Base-by-base conservation (phyloP, 1,140 invertebrate genomes). In the Lasioglossum baleicum region DNA sequence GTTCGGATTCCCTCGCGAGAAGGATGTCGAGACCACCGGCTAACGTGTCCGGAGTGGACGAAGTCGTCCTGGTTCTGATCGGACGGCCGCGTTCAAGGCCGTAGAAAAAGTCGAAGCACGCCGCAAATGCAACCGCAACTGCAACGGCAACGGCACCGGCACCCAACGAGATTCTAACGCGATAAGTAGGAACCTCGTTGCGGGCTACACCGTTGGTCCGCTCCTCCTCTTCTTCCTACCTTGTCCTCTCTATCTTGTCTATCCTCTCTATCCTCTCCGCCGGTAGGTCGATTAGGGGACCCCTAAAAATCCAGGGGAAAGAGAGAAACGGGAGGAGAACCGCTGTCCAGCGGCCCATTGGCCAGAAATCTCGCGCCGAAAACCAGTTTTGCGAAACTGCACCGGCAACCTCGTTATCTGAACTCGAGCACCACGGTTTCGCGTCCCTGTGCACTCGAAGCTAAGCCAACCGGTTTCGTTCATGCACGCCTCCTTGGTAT, bases 131-230 rank as follows among this genome's bases (percentile, higher is more conserved):
- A 80, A 85, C 83, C 81, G 60, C 88, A 89, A 89, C 88, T 85
- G 88, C 86, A 89, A 5, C 2, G 35, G 85, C 79, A 84, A 87
- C 86, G 79, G 84, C 86, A 89, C 88, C 88, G 87, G 88, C 87
- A 89, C 82, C 85, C 79, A 68, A 67, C 85, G 80, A 76, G 75
- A 73, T 83, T 58, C 79, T 69, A 81, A 82, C 66, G 44, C 75
- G 84, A 85, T 86, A 83, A 82, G 72, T 79, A 82, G 80, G 80
- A 74, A 82, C 84, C 83, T 60, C 74, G 51, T 20, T 15, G 15
- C 51, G 79, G 44, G 58, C 76, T 48, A 71, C 80, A 81, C 79
- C 70, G 71, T 81, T 71, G 56, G 79, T 35, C 58, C n/a, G 51
- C 5, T 1, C 51, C 2, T 1, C 2, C 3, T 11, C 44, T 53